Evolutionary conservation across 2,797 vertebrate species (phyloP).

Genomic region (Schizopygopsis pylzovi): DNA sequence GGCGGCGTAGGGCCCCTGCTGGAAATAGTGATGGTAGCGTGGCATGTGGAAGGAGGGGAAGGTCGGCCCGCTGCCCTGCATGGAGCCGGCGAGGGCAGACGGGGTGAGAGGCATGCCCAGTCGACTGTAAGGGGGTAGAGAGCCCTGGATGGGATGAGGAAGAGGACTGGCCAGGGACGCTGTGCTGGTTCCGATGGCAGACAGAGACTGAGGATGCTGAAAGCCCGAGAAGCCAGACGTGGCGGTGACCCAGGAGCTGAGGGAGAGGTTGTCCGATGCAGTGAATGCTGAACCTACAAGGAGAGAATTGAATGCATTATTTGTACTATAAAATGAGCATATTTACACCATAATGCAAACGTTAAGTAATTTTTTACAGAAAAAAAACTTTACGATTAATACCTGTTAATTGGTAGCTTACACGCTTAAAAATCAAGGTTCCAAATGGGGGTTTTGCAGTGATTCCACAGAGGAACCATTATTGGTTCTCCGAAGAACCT

Average conservation of each 20-base stretch:
- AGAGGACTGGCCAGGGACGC: slow-evolving; percentile 85
- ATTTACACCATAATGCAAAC: background rate
- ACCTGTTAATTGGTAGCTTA: background rate
- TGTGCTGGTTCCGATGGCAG: slow-evolving; percentile 85
- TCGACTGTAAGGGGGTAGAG: slow-evolving; percentile 91
- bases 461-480: background rate
- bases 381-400: background rate
- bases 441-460: background rate
- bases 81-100: slow-evolving; percentile 87
- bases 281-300: slow-evolving; percentile 91
- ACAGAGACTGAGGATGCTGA: slow-evolving; percentile 92
- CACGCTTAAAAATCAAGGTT: background rate
- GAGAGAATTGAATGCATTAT: background rate
- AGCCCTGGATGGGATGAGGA: slow-evolving; percentile 94
- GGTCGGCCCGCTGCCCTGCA: slow-evolving; percentile 92
- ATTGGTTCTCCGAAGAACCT: background rate
- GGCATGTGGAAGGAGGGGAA: slow-evolving; percentile 99
- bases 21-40: slow-evolving; percentile 98
- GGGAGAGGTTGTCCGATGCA: slow-evolving; percentile 93
- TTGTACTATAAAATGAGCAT: background rate
- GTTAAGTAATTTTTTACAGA: too few relatives aligned
- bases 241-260: slow-evolving; percentile 96
- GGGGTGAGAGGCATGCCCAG: slow-evolving; percentile 93
- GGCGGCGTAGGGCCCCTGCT: slow-evolving; percentile 97
- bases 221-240: slow-evolving; percentile 92